Base-by-base conservation (phyloP, 92 coral and sea anemone species). In the Epizoanthus stellaris region DNA sequence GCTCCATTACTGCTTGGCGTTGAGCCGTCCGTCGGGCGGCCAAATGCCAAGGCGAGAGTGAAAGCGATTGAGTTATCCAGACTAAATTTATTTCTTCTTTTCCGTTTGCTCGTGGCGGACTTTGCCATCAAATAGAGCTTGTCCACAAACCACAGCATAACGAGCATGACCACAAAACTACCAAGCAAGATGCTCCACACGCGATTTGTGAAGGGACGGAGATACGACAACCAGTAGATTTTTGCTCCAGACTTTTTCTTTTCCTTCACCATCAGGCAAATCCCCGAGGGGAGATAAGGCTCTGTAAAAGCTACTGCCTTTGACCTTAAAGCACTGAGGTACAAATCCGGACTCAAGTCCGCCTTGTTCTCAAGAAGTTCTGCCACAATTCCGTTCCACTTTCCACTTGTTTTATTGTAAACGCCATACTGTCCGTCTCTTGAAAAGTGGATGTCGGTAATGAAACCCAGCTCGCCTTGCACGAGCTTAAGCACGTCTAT, bases 361-460 rank as follows among this genome's bases (percentile, higher is more conserved):
- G 93, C 98, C n/a, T 93, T 82, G 40, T 85, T 86, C 30, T 60
- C 82, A 3, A 94, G 86, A 12, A 94, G 86, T 59, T 94, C 98
- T n/a, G 86, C 62, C 62, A 94, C 98, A 12, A 94, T 92, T 3
- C 98, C 98, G 79, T 94, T 92, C 98, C 98, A 94, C 36, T 86
- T 75, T 15, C 87, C 84, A 65, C 93, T 94, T 67, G 54, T 61
- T 12, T 91, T 83, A 45, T 93, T 82, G 63, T 74, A 94, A 4
- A 94, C 89, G 10, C 98, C 98, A 49, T 88, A 94, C 63, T 92
- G 95, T 1, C 95, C 98, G 66, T 94, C 98, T 68, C 75, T 80
- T 53, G 86, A 72, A 47, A 94, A 94, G 5, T 81, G 85, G 12
- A 94, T 70, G 21, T 87, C 89, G 14, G 89, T 20, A 4, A 69